Conservation (phyloP, 2,888 invertebrate genomes). For the Plebejus argus region DNA sequence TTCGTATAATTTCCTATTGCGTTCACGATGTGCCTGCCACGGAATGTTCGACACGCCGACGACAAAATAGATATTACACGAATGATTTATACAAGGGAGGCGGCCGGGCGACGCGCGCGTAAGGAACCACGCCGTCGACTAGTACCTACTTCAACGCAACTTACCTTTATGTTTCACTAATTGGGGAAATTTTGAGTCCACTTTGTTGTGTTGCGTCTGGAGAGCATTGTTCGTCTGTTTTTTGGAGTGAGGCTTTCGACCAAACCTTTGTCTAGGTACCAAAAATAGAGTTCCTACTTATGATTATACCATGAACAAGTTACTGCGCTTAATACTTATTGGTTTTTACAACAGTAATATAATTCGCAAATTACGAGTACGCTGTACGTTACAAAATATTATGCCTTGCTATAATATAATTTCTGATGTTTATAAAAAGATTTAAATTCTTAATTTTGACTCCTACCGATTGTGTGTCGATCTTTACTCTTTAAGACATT, state of each 20-base stretch:
- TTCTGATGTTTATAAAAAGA: no score
- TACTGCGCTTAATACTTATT: not conserved
- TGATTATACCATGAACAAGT: not conserved
- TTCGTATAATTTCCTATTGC: slow-evolving; percentile 72
- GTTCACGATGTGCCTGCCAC: slow-evolving; percentile 65
- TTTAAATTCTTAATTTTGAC: no score
- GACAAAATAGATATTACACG: slow-evolving; percentile 29
- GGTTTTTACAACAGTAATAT: not conserved
- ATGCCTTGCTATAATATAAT: no score
- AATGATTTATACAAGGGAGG: slow-evolving; percentile 20
- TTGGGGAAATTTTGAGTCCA: slow-evolving; percentile 10
- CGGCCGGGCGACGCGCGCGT: not conserved
- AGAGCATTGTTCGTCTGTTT: not conserved
- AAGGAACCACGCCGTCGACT: not conserved
- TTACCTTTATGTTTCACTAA: slow-evolving; percentile 6
- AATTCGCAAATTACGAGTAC: no score
- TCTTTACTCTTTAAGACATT: no score
- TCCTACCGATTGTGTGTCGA: no score
- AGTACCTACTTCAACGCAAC: not conserved
- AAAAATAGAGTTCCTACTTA: not conserved
- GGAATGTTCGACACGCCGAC: slow-evolving; percentile 50
- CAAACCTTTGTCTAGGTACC: not conserved
- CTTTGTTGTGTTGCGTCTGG: not conserved
- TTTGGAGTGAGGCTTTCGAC: not conserved
- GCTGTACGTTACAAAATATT: no score